Evolutionary conservation across 2,888 invertebrate species (phyloP), one percentile per base, ranked within the genome.

Genomic region (Melanchra persicariae): DNA sequence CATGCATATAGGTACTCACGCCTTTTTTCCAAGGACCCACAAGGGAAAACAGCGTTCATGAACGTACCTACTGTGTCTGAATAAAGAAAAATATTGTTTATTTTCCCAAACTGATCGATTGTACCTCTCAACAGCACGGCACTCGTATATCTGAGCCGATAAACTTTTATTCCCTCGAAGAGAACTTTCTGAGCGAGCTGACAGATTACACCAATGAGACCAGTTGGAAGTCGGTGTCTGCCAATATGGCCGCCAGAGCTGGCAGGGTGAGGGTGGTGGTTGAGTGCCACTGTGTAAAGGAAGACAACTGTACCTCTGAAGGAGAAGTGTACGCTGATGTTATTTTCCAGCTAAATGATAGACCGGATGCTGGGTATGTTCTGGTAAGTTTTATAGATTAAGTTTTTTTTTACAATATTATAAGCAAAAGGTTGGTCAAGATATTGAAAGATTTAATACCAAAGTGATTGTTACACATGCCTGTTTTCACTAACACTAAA

Each of bases 141-240:
- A 78, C 82, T 73, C 82, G 84, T 12, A 73, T 93, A 77, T 80
- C 91, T 3, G 90, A 91, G 15, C 81, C 90, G 1, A 12, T 91
- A 34, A 91, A 90, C 60, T 86, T 92, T 65, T 87, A 87, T 66
- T 93, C 93, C 1, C 79, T 93, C 0, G 93, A 93, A 87, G 91
- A 92, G 45, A 92, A 90, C 82, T 93, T 94, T 72, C 85, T 93
- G 3, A 90, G 86, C 54, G 93, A 93, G 72, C 82, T 93, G 54
- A 80, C 90, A 2, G 93, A 93, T 81, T 93, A 86, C 62, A 84
- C 91, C 6, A 93, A 93, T 74, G 92, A 92, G 65, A 93, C 92
- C 0, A 87, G 88, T 45, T 89, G 87, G 87, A 85, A 87, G 37
- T 85, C 88, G 58, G 84, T 92, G 12, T 79, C 85, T 2, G 89